Evolutionary conservation across 2,113 vertebrate genomes (phyloP).

Genomic region (Elephantulus edwardii): DNA sequence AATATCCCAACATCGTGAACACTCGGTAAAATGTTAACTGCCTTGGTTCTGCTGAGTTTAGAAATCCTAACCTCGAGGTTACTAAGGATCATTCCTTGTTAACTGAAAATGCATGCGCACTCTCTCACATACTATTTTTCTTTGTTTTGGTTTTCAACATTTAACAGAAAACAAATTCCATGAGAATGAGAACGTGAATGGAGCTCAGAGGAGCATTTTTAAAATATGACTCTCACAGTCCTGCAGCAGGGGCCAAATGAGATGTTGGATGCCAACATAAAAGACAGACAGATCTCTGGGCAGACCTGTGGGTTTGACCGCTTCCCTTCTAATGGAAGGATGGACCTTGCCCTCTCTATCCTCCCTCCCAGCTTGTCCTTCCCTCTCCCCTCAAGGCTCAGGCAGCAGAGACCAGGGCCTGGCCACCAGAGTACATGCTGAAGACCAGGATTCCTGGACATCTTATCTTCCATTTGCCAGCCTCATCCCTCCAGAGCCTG

Average conservation of each 20-base stretch:
- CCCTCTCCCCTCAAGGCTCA: not conserved
- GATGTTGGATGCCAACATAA: fast-evolving
- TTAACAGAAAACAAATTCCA: not conserved
- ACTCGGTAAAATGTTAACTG: not conserved
- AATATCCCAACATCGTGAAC: not conserved
- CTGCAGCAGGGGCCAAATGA: not conserved
- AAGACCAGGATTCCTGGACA: not conserved
- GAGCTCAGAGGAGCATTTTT: not conserved
- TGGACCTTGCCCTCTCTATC: not conserved
- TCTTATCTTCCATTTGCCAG: not conserved
- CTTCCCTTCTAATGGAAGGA: not conserved
- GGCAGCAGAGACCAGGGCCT: not conserved
- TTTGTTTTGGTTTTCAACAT: not conserved
- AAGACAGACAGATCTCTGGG: too few relatives aligned
- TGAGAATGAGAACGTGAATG: not conserved
- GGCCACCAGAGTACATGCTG: too few relatives aligned
- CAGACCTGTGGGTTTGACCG: not conserved
- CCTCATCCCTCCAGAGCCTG: not conserved
- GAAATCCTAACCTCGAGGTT: not conserved
- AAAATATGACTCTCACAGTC: not conserved
- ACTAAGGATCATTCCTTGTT: not conserved
- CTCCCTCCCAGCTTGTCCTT: not conserved
- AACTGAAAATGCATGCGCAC: not conserved
- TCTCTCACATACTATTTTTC: not conserved
- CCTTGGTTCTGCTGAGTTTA: not conserved